These are phyloP conservation scores for Sinocyclocheilus maitianheensis DNA, from an alignment of 2,113 vertebrate genomes.

Conservation along the genomic window DNA sequence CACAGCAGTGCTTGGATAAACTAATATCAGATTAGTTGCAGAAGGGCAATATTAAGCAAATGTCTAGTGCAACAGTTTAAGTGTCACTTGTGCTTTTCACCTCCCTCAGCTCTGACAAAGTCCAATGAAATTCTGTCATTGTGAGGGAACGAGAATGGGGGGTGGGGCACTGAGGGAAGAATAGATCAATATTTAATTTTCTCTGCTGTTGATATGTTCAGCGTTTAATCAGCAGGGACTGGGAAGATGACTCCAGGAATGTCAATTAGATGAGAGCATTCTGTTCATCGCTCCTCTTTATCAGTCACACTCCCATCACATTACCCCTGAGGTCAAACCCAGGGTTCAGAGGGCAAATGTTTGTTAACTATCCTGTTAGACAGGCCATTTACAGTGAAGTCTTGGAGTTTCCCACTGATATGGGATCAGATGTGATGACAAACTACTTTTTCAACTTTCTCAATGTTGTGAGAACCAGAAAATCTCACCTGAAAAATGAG, in stretches of 20 bases:
- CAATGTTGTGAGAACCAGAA: not conserved
- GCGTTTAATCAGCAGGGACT: constrained; percentile 73
- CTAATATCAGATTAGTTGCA: not conserved
- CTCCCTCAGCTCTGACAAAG: constrained; percentile 37
- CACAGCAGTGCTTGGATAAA: not conserved
- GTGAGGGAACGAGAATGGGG: constrained; percentile 7
- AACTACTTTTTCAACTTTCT: not conserved
- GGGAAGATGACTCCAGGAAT: constrained; percentile 77
- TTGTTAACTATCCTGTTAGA: constrained; percentile 22
- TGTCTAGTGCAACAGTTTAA: not conserved
- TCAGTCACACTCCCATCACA: constrained; percentile 55
- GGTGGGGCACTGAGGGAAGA: constrained; percentile 60
- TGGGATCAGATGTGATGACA: not conserved
- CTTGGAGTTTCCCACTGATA: not conserved
- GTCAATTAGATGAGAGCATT: constrained; percentile 63
- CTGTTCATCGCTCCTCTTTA: constrained; percentile 25
- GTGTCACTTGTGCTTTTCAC: constrained; percentile 46
- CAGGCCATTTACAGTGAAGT: not conserved
- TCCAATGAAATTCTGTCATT: constrained; percentile 26
- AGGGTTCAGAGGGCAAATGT: constrained; percentile 58
- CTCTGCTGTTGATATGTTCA: constrained; percentile 75
- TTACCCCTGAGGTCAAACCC: constrained; percentile 58
- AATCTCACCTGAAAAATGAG: no score
- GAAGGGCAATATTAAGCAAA: constrained; percentile 8
- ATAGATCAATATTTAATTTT: constrained; percentile 83